These are phyloP conservation scores for Lasius fuliginosus DNA, from an alignment of 2,888 invertebrate genomes.

Conservation along the genomic window DNA sequence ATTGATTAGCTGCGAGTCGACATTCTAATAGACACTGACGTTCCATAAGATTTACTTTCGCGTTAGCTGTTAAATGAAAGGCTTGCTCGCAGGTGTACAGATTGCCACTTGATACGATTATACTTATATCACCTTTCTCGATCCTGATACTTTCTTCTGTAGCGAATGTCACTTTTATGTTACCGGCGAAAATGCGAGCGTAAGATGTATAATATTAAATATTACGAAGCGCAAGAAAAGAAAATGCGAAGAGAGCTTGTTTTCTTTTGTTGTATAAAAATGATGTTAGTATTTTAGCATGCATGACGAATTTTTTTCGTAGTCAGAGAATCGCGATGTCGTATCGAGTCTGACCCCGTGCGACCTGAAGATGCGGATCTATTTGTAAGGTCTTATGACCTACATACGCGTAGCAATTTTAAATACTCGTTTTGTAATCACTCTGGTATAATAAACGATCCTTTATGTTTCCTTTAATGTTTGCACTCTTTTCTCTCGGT, in stretches of 20 bases:
- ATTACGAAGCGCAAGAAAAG: background rate
- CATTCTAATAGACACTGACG: background rate
- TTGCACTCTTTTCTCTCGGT: conserved; percentile 25
- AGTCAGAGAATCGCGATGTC: background rate
- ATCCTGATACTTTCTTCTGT: conserved; percentile 41
- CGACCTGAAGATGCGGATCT: conserved; percentile 28
- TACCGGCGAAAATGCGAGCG: background rate
- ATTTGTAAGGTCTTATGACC: conserved; percentile 47
- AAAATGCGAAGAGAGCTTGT: background rate
- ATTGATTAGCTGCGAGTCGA: background rate
- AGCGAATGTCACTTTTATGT: conserved; percentile 10
- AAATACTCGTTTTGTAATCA: conserved; percentile 60
- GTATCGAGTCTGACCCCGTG: conserved; percentile 35
- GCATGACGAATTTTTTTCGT: background rate
- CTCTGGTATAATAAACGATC: conserved; percentile 67
- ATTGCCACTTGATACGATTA: conserved; percentile 16
- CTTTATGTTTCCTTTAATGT: conserved; percentile 58
- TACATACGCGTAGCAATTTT: conserved; percentile 56
- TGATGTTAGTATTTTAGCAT: background rate
- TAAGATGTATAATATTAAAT: conserved; percentile 19
- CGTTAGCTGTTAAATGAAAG: conserved; percentile 35
- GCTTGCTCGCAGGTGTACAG: conserved; percentile 11
- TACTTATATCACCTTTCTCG: conserved; percentile 27
- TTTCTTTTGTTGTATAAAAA: background rate
- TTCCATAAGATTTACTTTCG: conserved; percentile 41